These are phyloP conservation scores for Acrossocheilus wenchowensis DNA, from an alignment of 2,797 vertebrate species.

Conservation along the genomic window DNA sequence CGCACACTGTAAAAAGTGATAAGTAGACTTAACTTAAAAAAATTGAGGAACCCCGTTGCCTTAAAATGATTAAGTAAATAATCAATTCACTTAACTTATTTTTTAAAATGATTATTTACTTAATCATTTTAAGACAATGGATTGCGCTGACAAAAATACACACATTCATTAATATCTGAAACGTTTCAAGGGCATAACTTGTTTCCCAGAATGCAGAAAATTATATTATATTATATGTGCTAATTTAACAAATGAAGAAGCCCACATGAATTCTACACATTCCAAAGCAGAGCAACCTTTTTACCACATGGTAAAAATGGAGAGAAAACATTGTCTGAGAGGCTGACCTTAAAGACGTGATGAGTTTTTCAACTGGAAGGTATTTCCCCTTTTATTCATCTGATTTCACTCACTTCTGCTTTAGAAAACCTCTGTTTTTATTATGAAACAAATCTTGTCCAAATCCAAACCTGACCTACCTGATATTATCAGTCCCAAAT, in stretches of 20 bases:
- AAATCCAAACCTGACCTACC: neutral
- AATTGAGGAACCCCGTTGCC: no score
- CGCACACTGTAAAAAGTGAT: no score
- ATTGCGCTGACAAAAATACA: neutral
- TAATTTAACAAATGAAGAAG: constrained; percentile 27
- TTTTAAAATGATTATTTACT: no score
- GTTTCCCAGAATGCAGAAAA: constrained; percentile 1
- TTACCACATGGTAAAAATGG: neutral
- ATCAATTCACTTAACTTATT: no score
- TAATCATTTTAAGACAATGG: no score
- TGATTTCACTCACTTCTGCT: constrained; percentile 2
- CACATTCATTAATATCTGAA: constrained; percentile 33
- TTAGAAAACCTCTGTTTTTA: neutral
- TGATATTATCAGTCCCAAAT: neutral
- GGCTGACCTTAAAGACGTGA: neutral
- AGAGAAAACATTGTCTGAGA: neutral
- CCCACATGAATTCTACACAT: neutral
- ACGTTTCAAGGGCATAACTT: neutral
- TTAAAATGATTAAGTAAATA: no score
- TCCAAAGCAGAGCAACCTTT: constrained; percentile 14
- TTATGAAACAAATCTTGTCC: neutral
- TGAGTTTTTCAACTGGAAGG: neutral
- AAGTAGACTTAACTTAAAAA: no score
- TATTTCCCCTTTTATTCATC: neutral
- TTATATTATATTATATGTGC: constrained; percentile 3